Percentiles rank a stretch among this genome's conserved stretches.
Evolutionary conservation across 2,888 invertebrate genomes (phyloP).

Genomic region (Drosophila nr. perissopoda): DNA sequence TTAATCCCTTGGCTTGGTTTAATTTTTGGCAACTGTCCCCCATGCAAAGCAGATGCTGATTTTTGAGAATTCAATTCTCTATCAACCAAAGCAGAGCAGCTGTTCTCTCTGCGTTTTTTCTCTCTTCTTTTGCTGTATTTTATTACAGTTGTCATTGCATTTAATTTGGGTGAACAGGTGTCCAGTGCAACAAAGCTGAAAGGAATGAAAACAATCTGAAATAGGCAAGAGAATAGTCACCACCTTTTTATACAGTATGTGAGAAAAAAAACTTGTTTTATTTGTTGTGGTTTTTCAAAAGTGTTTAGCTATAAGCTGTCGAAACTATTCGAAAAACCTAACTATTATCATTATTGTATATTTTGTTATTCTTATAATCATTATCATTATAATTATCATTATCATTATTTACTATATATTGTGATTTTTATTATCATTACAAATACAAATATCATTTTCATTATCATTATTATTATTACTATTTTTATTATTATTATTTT

Average conservation of each 20-base stretch:
- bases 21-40: constrained; percentile 40
- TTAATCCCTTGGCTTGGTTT: constrained; percentile 18
- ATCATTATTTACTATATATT: background rate
- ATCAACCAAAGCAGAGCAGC: constrained; percentile 29
- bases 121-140: background rate
- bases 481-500: background rate
- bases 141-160: background rate
- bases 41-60: constrained; percentile 53
- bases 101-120: constrained; percentile 11
- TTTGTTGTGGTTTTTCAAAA: background rate
- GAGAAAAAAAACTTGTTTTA: background rate
- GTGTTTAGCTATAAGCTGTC: background rate
- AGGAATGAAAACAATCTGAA: background rate
- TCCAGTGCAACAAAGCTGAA: background rate
- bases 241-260: background rate
- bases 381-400: background rate
- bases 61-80: constrained; percentile 28
- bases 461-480: background rate
- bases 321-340: background rate
- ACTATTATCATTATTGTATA: too few species aligned
- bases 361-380: background rate
- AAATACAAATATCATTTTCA: background rate
- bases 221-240: background rate
- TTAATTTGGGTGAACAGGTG: background rate
- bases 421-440: background rate